These are phyloP conservation scores for Leptarthrus brevirostris DNA, from an alignment of 2,888 invertebrate genomes.

Conservation along the genomic window DNA sequence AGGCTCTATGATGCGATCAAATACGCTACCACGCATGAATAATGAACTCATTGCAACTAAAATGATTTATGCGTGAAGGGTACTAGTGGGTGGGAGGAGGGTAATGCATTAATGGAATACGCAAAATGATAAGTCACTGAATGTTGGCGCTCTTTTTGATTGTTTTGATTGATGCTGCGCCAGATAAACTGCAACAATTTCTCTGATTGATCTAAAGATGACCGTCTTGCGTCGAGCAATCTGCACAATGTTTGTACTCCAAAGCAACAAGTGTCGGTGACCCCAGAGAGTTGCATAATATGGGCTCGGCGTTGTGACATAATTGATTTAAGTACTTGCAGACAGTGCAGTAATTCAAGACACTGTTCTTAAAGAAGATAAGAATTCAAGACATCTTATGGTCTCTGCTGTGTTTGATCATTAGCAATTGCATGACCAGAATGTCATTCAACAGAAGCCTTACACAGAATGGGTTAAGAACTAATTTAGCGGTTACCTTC, in stretches of 20 bases:
- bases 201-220: constrained; percentile 19
- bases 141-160: neutral
- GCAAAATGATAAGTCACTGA: constrained; percentile 28
- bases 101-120: neutral
- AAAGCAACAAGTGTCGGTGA: constrained; percentile 15
- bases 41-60: constrained; percentile 2
- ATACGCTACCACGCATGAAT: constrained; percentile 19
- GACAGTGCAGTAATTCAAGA: constrained; percentile 1
- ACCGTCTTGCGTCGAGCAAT: neutral
- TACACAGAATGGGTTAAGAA: neutral
- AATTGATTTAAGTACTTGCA: constrained; percentile 20
- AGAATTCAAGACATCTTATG: constrained; percentile 20
- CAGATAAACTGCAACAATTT: constrained; percentile 19
- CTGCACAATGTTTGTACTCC: neutral
- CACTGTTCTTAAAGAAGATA: constrained; percentile 5
- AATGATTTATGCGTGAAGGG: too few species aligned
- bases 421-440: neutral
- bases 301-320: constrained; percentile 6
- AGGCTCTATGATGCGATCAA: neutral
- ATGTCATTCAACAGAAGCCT: too few species aligned
- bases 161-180: neutral
- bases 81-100: too few species aligned
- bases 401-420: constrained; percentile 4
- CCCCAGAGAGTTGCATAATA: constrained; percentile 7
- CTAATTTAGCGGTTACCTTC: constrained; percentile 25